Percentiles rank a stretch among this genome's conserved stretches.
Conservation (phyloP, 1,140 invertebrate species). For the Helicoverpa armigera region DNA sequence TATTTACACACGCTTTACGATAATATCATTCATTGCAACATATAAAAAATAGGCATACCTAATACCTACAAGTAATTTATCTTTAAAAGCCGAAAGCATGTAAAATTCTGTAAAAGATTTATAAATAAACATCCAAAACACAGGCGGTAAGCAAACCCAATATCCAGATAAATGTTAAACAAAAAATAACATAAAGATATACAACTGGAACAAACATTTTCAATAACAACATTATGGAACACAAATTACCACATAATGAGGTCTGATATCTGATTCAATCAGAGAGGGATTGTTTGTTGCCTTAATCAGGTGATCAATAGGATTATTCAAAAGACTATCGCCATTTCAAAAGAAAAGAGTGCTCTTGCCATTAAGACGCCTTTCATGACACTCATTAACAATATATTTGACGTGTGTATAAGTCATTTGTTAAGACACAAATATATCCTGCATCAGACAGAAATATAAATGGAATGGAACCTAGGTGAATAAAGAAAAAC, state of each 20-base stretch:
- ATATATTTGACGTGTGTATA: neutral
- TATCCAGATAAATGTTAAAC: neutral
- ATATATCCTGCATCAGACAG: neutral
- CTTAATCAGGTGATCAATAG: neutral
- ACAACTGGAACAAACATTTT: neutral
- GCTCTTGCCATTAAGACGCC: neutral
- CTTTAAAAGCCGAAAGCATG: neutral
- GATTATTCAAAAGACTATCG: neutral
- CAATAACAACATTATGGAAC: no score
- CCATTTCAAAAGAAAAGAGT: neutral
- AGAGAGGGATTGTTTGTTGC: neutral
- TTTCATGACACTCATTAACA: neutral
- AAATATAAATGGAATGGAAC: neutral
- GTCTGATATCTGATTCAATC: constrained; percentile 8
- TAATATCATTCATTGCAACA: no score
- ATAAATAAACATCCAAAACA: neutral
- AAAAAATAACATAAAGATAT: neutral
- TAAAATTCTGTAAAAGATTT: neutral
- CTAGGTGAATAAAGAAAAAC: neutral
- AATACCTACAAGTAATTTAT: neutral
- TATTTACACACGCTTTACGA: no score
- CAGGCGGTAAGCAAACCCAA: constrained; percentile 20
- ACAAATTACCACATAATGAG: constrained; percentile 21
- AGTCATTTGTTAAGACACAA: neutral
- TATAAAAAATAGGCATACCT: neutral